Evolutionary conservation across 2,888 invertebrate species (phyloP).

Genomic region (Yponomeuta plumbellus): DNA sequence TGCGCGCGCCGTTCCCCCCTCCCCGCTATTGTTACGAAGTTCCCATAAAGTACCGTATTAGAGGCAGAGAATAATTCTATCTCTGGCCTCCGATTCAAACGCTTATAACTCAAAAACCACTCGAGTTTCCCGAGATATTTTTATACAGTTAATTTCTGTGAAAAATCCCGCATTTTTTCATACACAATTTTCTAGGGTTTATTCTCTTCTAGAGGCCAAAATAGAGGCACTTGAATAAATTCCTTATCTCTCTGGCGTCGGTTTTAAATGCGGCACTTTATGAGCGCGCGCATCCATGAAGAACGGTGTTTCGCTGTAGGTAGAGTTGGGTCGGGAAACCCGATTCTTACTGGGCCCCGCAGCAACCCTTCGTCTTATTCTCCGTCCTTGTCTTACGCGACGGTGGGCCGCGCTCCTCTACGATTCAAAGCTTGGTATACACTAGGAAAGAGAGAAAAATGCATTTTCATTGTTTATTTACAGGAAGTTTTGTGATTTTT

Average conservation of each 20-base stretch:
- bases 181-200: slow-evolving; percentile 30
- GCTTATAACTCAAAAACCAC: slow-evolving; percentile 35
- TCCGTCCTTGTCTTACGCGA: slow-evolving; percentile 75
- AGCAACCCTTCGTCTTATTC: slow-evolving; percentile 78
- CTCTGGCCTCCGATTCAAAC: slow-evolving; percentile 57
- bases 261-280: slow-evolving; percentile 74
- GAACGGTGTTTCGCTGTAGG: slow-evolving; percentile 47
- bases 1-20: slow-evolving; percentile 70
- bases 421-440: slow-evolving; percentile 34
- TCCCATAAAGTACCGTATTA: slow-evolving; percentile 59
- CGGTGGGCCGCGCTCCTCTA: slow-evolving; percentile 71
- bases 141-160: slow-evolving; percentile 36
- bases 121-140: slow-evolving; percentile 17
- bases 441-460: slow-evolving; percentile 20
- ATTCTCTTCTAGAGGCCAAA: slow-evolving; percentile 24
- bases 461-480: not conserved
- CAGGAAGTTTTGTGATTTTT: no score
- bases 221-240: slow-evolving; percentile 53
- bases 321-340: slow-evolving; percentile 42
- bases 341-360: slow-evolving; percentile 67
- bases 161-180: slow-evolving; percentile 62
- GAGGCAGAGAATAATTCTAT: slow-evolving; percentile 59
- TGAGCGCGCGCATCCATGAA: slow-evolving; percentile 62
- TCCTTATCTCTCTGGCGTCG: slow-evolving; percentile 72
- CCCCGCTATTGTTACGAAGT: slow-evolving; percentile 75